These are phyloP conservation scores for Tinamus major DNA, from an alignment of 2,797 vertebrate species.

Conservation along the genomic window DNA sequence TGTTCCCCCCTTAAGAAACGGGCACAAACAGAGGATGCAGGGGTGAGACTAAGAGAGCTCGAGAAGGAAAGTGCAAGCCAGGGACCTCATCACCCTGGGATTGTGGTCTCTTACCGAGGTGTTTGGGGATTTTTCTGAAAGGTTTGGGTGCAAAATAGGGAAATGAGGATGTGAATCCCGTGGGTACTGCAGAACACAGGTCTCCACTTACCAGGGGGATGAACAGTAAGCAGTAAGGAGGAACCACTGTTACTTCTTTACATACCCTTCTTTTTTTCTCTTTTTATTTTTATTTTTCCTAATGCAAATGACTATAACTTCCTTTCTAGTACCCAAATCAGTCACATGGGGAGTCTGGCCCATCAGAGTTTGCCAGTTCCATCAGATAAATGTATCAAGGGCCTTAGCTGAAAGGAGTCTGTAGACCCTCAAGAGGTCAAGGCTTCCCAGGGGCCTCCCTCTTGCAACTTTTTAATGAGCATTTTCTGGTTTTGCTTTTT, in stretches of 20 bases:
- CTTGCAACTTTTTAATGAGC: neutral
- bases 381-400: neutral
- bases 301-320: neutral
- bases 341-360: neutral
- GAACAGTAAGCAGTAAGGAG: neutral
- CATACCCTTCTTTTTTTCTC: neutral
- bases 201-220: neutral
- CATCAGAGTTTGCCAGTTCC: neutral
- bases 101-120: neutral
- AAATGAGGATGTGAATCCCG: neutral
- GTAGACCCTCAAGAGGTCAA: neutral
- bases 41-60: neutral
- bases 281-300: neutral
- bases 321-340: neutral
- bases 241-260: neutral
- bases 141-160: neutral
- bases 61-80: neutral
- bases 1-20: neutral
- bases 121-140: neutral
- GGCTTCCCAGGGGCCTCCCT: neutral
- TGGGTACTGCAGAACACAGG: neutral
- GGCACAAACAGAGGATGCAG: fast-evolving
- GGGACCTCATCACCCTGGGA: neutral
- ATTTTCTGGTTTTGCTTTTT: constrained; percentile 16
- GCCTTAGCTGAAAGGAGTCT: neutral